Conservation (phyloP, 1,140 invertebrate species). For the Bombyx mandarina region DNA sequence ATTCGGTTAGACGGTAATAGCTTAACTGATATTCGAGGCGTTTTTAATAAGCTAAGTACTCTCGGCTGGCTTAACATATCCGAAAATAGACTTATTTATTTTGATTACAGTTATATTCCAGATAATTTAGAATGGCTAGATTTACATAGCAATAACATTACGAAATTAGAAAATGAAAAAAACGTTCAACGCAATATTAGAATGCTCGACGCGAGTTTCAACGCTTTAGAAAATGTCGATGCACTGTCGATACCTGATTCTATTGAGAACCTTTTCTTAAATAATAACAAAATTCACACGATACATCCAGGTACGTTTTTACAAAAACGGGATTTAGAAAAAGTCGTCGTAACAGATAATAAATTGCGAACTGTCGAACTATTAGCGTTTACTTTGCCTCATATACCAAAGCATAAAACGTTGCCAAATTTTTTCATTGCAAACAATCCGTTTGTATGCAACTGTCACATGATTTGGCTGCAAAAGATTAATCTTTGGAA, state of each 20-base stretch:
- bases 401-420: constrained; percentile 75
- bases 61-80: constrained; percentile 82
- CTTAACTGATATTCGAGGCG: constrained; percentile 77
- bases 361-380: constrained; percentile 82
- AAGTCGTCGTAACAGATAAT: constrained; percentile 84
- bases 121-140: constrained; percentile 80
- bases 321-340: constrained; percentile 78
- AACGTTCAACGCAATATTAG: constrained; percentile 84
- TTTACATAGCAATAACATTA: constrained; percentile 78
- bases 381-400: constrained; percentile 77
- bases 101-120: constrained; percentile 80
- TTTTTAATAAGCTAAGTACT: constrained; percentile 77
- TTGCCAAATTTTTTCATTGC: constrained; percentile 84
- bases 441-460: constrained; percentile 87
- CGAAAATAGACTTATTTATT: constrained; percentile 77
- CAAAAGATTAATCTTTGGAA: constrained; percentile 81
- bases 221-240: constrained; percentile 78
- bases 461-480: constrained; percentile 90
- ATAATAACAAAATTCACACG: constrained; percentile 82
- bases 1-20: constrained; percentile 79
- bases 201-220: constrained; percentile 84
- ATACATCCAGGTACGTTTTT: constrained; percentile 83
- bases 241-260: constrained; percentile 81
- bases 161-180: constrained; percentile 80
- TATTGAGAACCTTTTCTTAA: constrained; percentile 81